Percentiles rank a stretch among this genome's conserved stretches.
These are phyloP conservation scores for Nycticryphes semicollaris DNA, from an alignment of 2,113 vertebrate species.

Conservation along the genomic window DNA sequence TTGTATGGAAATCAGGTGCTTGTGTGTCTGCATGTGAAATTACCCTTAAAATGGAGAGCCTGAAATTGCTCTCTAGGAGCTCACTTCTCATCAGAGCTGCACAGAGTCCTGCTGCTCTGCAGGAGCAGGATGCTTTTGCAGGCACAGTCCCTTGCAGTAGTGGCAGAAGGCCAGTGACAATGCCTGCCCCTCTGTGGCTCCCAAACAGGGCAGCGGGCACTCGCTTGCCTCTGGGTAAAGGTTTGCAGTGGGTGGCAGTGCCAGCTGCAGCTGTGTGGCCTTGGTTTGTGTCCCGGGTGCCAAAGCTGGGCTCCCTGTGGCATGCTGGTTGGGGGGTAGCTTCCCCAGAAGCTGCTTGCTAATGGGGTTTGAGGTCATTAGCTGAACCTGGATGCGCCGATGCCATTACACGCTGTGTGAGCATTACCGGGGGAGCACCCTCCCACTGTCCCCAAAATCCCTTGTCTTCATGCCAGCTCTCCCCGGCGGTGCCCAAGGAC, in stretches of 20 bases:
- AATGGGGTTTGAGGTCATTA: neutral
- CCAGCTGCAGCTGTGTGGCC: neutral
- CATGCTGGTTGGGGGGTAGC: rapidly evolving
- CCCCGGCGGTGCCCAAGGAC: neutral
- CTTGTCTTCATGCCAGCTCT: neutral
- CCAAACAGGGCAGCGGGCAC: neutral
- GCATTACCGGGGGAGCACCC: neutral
- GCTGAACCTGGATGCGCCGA: rapidly evolving
- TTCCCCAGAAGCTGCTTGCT: neutral
- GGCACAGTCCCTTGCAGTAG: neutral
- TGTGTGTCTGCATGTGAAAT: neutral
- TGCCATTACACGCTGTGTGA: rapidly evolving
- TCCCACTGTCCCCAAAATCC: neutral
- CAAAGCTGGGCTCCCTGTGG: neutral
- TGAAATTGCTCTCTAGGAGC: constrained; percentile 19
- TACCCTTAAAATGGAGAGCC: neutral
- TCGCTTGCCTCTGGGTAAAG: rapidly evolving
- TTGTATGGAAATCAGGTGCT: neutral
- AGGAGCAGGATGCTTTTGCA: neutral
- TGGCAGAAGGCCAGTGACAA: neutral
- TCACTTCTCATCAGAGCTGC: constrained; percentile 26
- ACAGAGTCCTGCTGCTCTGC: neutral
- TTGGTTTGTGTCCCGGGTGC: neutral
- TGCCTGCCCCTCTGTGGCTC: neutral
- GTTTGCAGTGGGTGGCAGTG: neutral